These are phyloP conservation scores for Brachyhypopomus occidentalis DNA, from an alignment of 2,113 vertebrate species.

Conservation along the genomic window DNA sequence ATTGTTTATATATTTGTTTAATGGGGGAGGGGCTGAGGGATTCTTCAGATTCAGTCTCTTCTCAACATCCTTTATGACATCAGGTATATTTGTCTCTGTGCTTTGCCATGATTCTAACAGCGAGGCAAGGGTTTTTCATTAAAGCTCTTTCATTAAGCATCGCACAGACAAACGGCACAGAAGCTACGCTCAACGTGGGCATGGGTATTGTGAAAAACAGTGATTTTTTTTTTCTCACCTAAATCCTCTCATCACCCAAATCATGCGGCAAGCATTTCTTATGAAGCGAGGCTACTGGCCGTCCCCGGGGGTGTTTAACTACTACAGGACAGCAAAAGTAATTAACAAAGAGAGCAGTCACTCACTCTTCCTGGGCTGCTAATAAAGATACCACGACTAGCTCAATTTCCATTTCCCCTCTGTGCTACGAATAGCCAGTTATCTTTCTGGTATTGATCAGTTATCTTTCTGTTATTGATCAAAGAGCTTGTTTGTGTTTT, in stretches of 20 bases:
- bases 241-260: conserved; percentile 1
- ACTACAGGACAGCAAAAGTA: conserved; percentile 19
- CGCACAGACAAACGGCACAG: too few relatives aligned
- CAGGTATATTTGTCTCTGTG: too few relatives aligned
- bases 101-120: too few relatives aligned
- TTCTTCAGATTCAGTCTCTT: too few relatives aligned
- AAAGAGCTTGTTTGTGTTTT: conserved; percentile 16
- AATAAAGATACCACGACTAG: conserved; percentile 32
- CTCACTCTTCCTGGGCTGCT: background rate
- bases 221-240: background rate
- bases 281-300: background rate
- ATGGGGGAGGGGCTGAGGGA: too few relatives aligned
- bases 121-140: too few relatives aligned
- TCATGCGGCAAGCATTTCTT: background rate
- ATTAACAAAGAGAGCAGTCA: conserved; percentile 17
- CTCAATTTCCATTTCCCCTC: conserved; percentile 38
- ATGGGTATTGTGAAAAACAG: too few relatives aligned
- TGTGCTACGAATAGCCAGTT: conserved; percentile 18
- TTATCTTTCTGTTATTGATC: conserved; percentile 14
- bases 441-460: conserved; percentile 8
- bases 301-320: background rate
- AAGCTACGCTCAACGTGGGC: too few relatives aligned
- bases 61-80: too few relatives aligned
- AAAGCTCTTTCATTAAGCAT: too few relatives aligned
- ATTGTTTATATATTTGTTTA: too few relatives aligned